Evolutionary conservation across 1,140 invertebrate species (phyloP), one percentile per base, ranked within the genome.

Genomic region (Agrypnia vestita): DNA sequence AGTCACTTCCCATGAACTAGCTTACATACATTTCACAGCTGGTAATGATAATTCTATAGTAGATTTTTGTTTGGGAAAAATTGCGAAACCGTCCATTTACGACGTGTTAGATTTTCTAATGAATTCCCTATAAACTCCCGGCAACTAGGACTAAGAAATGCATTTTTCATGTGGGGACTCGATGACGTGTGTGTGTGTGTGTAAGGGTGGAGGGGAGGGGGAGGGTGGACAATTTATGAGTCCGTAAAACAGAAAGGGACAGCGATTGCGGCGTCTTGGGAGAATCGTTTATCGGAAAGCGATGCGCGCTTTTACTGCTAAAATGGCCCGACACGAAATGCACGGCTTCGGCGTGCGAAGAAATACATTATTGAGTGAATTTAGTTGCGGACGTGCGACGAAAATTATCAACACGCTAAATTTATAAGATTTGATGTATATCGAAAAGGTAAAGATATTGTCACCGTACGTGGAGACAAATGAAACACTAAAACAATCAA

Each of bases 241-340:
- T 17, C 35, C 64, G 46, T 69, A 69, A 69, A 69, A 69, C 15
- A n/a, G 64, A 43, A 47, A 69, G 64, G 64, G 64, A 69, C 44
- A 69, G 64, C 64, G 64, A 69, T 69, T 69, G 64, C 43, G n/a
- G 43, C 44, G 64, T 25, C 61, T 62, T 62, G 64, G 64, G 64
- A 69, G 64, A 47, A 46, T 19, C 13, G 25, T 43, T 62, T 62
- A 62, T 62, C 61, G 61, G 10, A 35, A 25, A 62, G 25, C 21
- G 61, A 62, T 62, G 35, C 13, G 19, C 19, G 61, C 61, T 62
- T 62, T 21, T 59, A 35, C 25, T 35, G 25, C 25, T 59, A 8
- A 59, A 59, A 59, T 12, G 17, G 4, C 3, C 21, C 21, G 12
- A 59, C 17, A 59, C n/a, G 21, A 17, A 7, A 19, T 17, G 51